Evolutionary conservation across 2,113 vertebrate genomes (phyloP), one percentile per base, ranked within the genome.

Genomic region (Zingel zingel): DNA sequence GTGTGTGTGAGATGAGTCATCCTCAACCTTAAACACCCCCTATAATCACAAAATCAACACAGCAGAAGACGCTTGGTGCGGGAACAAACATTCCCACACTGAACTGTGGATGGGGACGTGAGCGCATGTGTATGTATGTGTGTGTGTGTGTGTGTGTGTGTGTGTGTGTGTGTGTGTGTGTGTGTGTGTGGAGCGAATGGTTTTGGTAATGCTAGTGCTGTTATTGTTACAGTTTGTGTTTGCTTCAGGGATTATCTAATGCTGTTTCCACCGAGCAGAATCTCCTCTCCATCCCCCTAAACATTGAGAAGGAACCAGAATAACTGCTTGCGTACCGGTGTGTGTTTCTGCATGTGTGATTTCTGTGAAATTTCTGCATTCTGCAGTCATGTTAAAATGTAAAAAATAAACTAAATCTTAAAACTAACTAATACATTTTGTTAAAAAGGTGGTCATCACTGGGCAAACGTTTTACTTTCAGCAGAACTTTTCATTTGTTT

Each of bases 41-140:
- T 75, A 73, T 89, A 90, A 94, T 90, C 89, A 91, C 88, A 93
- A 92, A 89, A 93, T 92, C 85, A 90, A 92, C 88, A 86, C 54
- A 84, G 79, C 73, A 71, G 81, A 92, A 87, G 88, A 89, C 78
- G 61, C 79, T 85, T 16, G 3, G 70, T 58, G 71, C 77, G 67
- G 81, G 75, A 86, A 84, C 83, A 92, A 85, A 89, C 85, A 84
- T 89, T 88, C 86, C 86, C 83, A 79, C 83, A 86, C 85, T 80
- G 79, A 89, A 79, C 83, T 79, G 62, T 64, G 77, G 77, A 81
- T 10, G 57, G 58, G 80, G 58, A 86, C 5, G 33, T 16, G 23
- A 67, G 84, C 13, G 16, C 9, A 21, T 48, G 50, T 16, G 36
- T 4, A 6, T 70, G n/a, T 21, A 10, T n/a, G 47, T 6, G 30